phyloP scores from a whole-genome alignment of 2,113 vertebrate species.

The Myotis lucifugus region DNA sequence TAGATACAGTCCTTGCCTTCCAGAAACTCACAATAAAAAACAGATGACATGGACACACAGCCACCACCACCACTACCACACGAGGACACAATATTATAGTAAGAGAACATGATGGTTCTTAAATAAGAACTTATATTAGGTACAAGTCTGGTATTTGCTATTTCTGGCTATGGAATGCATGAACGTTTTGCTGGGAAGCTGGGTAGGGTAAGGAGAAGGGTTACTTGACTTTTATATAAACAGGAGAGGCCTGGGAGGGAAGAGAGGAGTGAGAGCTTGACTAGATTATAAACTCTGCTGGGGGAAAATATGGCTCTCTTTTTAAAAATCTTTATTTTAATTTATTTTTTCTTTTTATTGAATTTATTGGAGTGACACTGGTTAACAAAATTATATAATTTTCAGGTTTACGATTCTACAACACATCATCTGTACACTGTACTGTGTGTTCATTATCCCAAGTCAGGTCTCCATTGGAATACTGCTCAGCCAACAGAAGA shows the following conservation, averaged over 20 bases:
- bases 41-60: conserved; percentile 44
- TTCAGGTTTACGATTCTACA: not conserved
- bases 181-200: conserved; percentile 37
- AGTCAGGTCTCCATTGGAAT: not conserved
- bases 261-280: not conserved
- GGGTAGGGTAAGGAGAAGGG: conserved; percentile 13
- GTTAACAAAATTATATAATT: not conserved
- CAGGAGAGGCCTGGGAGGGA: not conserved
- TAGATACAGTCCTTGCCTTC: not conserved
- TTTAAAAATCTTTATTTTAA: not conserved
- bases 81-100: not conserved
- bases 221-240: conserved; percentile 34
- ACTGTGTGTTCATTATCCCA: not conserved
- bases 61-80: conserved; percentile 6
- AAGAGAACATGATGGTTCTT: conserved; percentile 18
- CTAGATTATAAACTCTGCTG: not conserved
- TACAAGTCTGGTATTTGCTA: conserved; percentile 34
- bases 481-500: not conserved
- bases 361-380: not conserved
- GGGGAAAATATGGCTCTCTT: not conserved
- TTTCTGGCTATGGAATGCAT: conserved; percentile 23
- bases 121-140: conserved; percentile 42
- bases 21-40: conserved; percentile 59
- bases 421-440: not conserved
- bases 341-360: not conserved